A percentile compares a stretch with the other conserved stretches of the same genome.
phyloP scores from a whole-genome alignment of 2,888 invertebrate genomes.

The Octodonta nipae region DNA sequence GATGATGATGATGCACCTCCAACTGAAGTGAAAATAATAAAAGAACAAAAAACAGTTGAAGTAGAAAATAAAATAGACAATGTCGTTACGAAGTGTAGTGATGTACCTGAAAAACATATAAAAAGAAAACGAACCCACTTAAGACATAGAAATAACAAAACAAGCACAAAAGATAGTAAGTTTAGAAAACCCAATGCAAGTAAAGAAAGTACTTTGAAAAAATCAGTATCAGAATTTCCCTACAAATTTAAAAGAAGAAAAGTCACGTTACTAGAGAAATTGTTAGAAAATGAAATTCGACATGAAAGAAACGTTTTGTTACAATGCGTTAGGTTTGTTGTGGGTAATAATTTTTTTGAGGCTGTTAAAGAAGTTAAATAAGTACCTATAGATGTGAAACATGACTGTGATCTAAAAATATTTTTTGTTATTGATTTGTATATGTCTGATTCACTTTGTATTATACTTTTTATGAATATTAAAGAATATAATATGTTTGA shows the following conservation, averaged over 20 bases:
- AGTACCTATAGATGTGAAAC: no score
- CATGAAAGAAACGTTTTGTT: conserved; percentile 76
- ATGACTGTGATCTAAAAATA: no score
- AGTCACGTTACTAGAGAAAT: conserved; percentile 52
- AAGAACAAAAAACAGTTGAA: conserved; percentile 15
- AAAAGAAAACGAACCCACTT: conserved; percentile 10
- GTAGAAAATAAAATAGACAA: conserved; percentile 7
- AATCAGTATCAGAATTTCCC: conserved; percentile 16
- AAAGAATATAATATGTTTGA: no score
- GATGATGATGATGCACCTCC: conserved; percentile 38
- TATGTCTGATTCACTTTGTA: no score
- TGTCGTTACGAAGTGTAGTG: no score
- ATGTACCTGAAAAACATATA: no score
- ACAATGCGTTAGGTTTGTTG: conserved; percentile 73
- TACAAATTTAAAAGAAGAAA: conserved; percentile 26
- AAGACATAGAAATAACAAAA: conserved; percentile 9
- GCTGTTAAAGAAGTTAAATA: no score
- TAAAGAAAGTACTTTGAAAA: no score
- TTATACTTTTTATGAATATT: no score
- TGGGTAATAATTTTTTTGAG: conserved; percentile 66
- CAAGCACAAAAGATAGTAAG: conserved; percentile 5
- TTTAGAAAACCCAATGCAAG: conserved; percentile 6
- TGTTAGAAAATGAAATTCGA: conserved; percentile 64
- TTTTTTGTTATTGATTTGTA: no score
- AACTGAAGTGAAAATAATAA: conserved; percentile 37